Evolutionary conservation across 2,797 vertebrate species (phyloP).

Genomic region (Triplophysa bombifrons): DNA sequence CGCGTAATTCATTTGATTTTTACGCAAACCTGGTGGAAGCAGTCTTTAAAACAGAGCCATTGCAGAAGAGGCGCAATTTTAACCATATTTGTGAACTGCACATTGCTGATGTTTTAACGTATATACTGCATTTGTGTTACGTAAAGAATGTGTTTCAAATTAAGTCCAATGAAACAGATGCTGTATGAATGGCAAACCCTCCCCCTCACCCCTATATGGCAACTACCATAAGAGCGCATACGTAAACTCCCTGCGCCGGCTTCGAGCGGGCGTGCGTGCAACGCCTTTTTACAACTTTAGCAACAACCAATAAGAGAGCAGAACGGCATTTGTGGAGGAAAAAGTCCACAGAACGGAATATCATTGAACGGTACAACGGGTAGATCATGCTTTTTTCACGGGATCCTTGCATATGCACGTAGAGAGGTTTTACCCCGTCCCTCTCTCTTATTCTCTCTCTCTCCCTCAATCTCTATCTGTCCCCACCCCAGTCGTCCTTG

Average conservation of each 20-base stretch:
- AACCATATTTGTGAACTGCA: not conserved
- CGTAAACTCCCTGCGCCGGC: constrained; percentile 20
- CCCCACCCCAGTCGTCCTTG: constrained; percentile 73
- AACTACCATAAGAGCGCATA: constrained; percentile 39
- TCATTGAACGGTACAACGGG: constrained; percentile 71
- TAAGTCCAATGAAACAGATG: constrained; percentile 9
- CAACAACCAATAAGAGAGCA: constrained; percentile 73
- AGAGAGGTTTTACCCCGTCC: constrained; percentile 67
- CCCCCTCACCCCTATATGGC: constrained; percentile 42
- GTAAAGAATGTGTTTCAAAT: not conserved
- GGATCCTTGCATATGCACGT: constrained; percentile 74
- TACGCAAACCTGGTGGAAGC: not conserved
- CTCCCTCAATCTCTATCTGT: constrained; percentile 64
- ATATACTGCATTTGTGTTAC: not conserved
- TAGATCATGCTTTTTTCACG: constrained; percentile 62
- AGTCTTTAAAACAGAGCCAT: not conserved
- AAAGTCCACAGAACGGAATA: constrained; percentile 76
- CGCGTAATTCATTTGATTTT: not conserved
- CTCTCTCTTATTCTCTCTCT: constrained; percentile 62
- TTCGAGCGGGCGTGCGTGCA: constrained; percentile 66
- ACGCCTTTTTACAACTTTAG: constrained; percentile 73
- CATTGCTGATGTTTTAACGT: not conserved
- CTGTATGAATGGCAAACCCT: constrained; percentile 46
- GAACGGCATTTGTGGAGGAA: constrained; percentile 56
- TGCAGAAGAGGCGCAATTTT: not conserved